A percentile compares a stretch with the other conserved stretches of the same genome.
phyloP scores from a whole-genome alignment of 2,888 invertebrate genomes.

The Macrophya alboannulata region DNA sequence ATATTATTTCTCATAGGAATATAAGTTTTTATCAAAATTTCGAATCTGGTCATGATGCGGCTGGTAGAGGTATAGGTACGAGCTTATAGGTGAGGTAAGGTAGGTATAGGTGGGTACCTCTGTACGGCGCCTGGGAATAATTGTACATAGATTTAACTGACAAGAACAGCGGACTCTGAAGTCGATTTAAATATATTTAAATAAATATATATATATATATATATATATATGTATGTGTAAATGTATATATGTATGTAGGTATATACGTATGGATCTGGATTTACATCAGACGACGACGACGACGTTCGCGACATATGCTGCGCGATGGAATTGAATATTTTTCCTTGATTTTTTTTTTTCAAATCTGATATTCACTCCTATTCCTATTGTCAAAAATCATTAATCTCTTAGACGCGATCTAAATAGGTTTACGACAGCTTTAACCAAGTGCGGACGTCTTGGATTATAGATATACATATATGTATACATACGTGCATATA shows the following conservation, averaged over 20 bases:
- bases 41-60: neutral
- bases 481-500: neutral
- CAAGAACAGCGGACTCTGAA: neutral
- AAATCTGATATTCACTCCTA: neutral
- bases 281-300: neutral
- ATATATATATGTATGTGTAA: neutral
- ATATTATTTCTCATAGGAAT: neutral
- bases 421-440: neutral
- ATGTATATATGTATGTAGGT: neutral
- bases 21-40: neutral
- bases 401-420: conserved; percentile 1
- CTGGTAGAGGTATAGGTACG: neutral
- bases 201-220: neutral
- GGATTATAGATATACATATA: neutral
- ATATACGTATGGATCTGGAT: neutral
- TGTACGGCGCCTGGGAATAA: neutral
- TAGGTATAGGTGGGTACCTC: neutral
- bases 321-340: neutral
- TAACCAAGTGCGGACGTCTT: neutral
- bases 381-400: neutral
- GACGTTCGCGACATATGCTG: neutral
- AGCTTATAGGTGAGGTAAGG: too few relatives aligned
- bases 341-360: neutral
- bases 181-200: conserved; percentile 25
- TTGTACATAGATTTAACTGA: conserved; percentile 24